phyloP scores from a whole-genome alignment of 2,888 invertebrate species.

The Apamea crenata region DNA sequence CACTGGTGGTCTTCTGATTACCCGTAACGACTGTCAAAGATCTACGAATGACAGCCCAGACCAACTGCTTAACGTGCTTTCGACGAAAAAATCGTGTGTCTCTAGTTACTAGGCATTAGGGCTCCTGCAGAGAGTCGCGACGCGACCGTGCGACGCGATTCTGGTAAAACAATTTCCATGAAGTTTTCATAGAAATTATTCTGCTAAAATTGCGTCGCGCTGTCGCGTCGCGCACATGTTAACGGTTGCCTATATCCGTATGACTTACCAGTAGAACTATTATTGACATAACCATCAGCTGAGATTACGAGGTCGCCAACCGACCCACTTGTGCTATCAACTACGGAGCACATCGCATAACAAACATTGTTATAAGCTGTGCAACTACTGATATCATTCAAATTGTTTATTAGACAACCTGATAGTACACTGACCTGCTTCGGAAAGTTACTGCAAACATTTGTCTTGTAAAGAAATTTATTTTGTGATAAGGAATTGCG shows the following conservation, averaged over 20 bases:
- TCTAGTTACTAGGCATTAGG: background rate
- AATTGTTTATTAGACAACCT: slow-evolving; percentile 62
- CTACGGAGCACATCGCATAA: slow-evolving; percentile 37
- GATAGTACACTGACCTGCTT: slow-evolving; percentile 60
- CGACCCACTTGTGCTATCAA: slow-evolving; percentile 69
- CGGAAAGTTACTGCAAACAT: slow-evolving; percentile 56
- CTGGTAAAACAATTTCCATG: too few species aligned
- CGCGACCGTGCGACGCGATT: too few species aligned
- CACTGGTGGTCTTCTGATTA: background rate
- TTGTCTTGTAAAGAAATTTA: slow-evolving; percentile 32
- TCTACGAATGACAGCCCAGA: background rate
- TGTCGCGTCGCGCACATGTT: too few species aligned
- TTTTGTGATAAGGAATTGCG: slow-evolving; percentile 45
- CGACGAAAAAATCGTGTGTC: background rate
- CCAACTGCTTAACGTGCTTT: background rate
- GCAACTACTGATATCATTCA: slow-evolving; percentile 48
- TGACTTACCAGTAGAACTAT: background rate
- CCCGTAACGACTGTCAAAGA: background rate
- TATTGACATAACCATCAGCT: slow-evolving; percentile 73
- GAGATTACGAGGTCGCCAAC: slow-evolving; percentile 74
- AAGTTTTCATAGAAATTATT: too few species aligned
- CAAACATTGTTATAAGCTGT: slow-evolving; percentile 54
- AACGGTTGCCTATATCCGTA: background rate
- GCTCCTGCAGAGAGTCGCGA: too few species aligned
- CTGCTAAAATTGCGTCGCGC: too few species aligned